Percentiles rank a stretch among this genome's conserved stretches.
These are phyloP conservation scores for Drosophila parabipectinata DNA, from an alignment of 1,140 invertebrate genomes.

Conservation along the genomic window DNA sequence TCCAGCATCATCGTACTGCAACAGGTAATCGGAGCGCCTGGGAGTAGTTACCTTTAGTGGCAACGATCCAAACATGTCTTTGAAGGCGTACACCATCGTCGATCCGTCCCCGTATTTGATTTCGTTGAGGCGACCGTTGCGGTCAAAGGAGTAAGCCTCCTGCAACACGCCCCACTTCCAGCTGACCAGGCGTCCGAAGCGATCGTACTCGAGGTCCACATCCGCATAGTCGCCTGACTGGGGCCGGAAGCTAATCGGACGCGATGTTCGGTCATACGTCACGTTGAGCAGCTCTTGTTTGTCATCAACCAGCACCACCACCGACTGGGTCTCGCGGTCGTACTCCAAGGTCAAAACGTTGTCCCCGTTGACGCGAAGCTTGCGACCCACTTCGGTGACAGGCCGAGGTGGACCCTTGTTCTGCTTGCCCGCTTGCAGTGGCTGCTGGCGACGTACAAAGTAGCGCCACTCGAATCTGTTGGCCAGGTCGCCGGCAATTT, in stretches of 20 bases:
- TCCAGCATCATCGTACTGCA: constrained; percentile 96
- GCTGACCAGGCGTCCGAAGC: constrained; percentile 93
- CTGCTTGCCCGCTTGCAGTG: constrained; percentile 85
- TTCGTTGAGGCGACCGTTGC: constrained; percentile 93
- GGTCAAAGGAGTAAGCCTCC: constrained; percentile 94
- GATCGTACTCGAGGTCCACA: constrained; percentile 96
- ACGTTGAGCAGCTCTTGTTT: constrained; percentile 95
- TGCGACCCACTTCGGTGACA: constrained; percentile 92
- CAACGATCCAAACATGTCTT: constrained; percentile 93
- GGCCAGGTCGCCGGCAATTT: constrained; percentile 94
- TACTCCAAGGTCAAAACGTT: constrained; percentile 96
- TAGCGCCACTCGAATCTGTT: constrained; percentile 98
- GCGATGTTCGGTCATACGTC: constrained; percentile 95
- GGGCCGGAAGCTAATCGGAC: constrained; percentile 95
- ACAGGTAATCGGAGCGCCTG: constrained; percentile 94
- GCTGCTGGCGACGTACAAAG: constrained; percentile 88
- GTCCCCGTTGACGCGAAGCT: constrained; percentile 94
- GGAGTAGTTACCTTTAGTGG: constrained; percentile 96
- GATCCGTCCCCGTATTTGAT: constrained; percentile 95
- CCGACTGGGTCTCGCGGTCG: constrained; percentile 94
- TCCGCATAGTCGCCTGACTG: constrained; percentile 93
- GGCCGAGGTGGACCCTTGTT: constrained; percentile 86
- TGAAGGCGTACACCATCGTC: constrained; percentile 93
- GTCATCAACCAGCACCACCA: constrained; percentile 95
- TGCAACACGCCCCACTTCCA: constrained; percentile 97